Conservation (phyloP, 1,140 invertebrate genomes). For the Pseudomyrmex sp. region DNA sequence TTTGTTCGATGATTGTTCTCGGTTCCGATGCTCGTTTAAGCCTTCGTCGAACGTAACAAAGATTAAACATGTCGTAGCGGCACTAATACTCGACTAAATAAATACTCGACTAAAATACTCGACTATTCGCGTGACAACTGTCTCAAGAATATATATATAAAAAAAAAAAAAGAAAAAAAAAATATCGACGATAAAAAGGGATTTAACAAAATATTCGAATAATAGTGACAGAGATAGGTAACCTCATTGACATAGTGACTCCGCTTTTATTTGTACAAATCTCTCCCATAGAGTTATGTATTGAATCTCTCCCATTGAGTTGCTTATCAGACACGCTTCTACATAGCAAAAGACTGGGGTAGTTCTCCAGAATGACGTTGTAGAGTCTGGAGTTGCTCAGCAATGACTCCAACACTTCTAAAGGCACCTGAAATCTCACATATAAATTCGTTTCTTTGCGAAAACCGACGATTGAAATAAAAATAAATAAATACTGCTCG, state of each 20-base stretch:
- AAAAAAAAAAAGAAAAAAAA: not conserved
- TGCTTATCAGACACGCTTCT: constrained; percentile 88
- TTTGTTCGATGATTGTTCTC: constrained; percentile 27
- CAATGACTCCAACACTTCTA: constrained; percentile 88
- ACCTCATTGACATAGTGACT: constrained; percentile 87
- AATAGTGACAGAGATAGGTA: constrained; percentile 30
- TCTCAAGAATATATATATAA: not conserved
- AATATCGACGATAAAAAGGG: not conserved
- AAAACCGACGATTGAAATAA: not conserved
- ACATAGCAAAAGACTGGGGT: constrained; percentile 88
- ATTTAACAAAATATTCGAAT: not conserved
- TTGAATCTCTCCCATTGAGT: constrained; percentile 59
- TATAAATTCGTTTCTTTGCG: not conserved
- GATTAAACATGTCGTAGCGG: not conserved
- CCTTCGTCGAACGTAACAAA: constrained; percentile 62
- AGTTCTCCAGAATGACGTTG: constrained; percentile 90
- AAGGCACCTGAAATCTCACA: constrained; percentile 86
- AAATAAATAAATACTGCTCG: too few relatives aligned
- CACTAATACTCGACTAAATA: not conserved
- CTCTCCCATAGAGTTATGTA: constrained; percentile 83
- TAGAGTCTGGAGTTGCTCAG: constrained; percentile 88
- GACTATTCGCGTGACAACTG: not conserved
- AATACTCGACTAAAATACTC: not conserved
- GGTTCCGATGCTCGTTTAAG: constrained; percentile 79
- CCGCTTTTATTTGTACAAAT: constrained; percentile 82